Percentiles rank a stretch among this genome's conserved stretches.
These are phyloP conservation scores for Tipula vernalis DNA, from an alignment of 2,888 invertebrate species.

Conservation along the genomic window DNA sequence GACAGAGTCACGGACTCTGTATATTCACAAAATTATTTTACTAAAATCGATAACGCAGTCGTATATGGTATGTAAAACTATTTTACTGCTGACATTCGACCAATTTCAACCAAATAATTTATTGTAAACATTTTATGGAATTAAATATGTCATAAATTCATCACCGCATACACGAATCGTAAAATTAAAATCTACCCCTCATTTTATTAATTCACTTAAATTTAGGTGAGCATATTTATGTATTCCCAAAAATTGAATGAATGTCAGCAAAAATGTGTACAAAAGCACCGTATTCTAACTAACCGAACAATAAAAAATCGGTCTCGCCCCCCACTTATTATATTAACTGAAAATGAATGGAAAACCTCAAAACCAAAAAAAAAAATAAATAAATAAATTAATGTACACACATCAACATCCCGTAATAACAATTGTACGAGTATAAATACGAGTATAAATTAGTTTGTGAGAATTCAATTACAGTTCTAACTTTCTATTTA, in stretches of 20 bases:
- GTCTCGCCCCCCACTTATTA: background rate
- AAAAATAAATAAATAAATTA: background rate
- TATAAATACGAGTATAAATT: background rate
- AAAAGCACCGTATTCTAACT: background rate
- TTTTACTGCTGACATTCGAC: background rate
- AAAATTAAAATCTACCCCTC: background rate
- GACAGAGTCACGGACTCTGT: no score
- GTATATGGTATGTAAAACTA: background rate
- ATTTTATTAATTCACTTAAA: background rate
- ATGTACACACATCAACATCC: constrained; percentile 4
- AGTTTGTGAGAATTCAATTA: constrained; percentile 4
- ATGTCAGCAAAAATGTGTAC: background rate
- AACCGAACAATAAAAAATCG: background rate
- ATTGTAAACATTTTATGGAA: background rate
- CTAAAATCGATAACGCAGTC: no score
- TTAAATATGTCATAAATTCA: background rate
- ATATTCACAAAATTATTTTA: no score
- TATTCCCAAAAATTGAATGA: background rate
- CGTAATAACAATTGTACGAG: background rate
- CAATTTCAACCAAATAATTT: background rate
- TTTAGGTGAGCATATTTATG: background rate
- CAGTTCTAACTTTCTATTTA: background rate
- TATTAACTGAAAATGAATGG: background rate
- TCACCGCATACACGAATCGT: background rate
- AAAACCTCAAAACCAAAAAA: background rate